Evolutionary conservation across 2,888 invertebrate species (phyloP), one percentile per base, ranked within the genome.

Genomic region (Eristalinus sepulchralis): DNA sequence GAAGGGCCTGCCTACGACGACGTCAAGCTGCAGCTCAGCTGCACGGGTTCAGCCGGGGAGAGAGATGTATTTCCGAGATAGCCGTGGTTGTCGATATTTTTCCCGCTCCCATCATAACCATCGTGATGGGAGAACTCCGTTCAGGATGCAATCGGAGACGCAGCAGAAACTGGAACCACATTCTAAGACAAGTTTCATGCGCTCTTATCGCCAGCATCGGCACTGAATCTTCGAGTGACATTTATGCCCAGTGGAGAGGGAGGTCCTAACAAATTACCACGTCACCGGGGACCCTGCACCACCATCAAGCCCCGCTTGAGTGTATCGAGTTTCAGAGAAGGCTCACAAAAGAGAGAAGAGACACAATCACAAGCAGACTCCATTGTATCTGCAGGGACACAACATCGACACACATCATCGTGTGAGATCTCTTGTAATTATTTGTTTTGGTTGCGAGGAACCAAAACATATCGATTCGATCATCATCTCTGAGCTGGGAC

Each of bases 361-460:
- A 39, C 39, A 67, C 84, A 59, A 62, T 76, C 67, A 68, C 57
- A 57, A n/a, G n/a, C n/a, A n/a, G 71, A 55, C 36, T 20, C 47
- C 13, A 20, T 39, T 39, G 17, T 39, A 10, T 31, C n/a, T 17
- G n/a, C 55, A 47, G 27, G 53, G 13, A 24, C 13, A 64, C 36
- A 20, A 10, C n/a, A 63, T n/a, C 17, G 34, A 63, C 33, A 63
- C 20, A 20, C 20, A 66, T 70, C 86, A 79, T 60, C 86, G 83
- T 86, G 86, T 86, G 82, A 82, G 86, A 82, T 86, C 86, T 55
- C 57, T 75, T 70, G 78, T 70, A 55, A 33, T 81, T 66, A 66
- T 86, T 86, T 83, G 75, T 86, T 86, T 86, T 83, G 83, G 67
- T 71, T 83, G 59, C 36, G 11, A 57, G 47, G 47, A 86, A 71